These are phyloP conservation scores for Cydia fagiglandana DNA, from an alignment of 1,140 invertebrate species.

Conservation along the genomic window DNA sequence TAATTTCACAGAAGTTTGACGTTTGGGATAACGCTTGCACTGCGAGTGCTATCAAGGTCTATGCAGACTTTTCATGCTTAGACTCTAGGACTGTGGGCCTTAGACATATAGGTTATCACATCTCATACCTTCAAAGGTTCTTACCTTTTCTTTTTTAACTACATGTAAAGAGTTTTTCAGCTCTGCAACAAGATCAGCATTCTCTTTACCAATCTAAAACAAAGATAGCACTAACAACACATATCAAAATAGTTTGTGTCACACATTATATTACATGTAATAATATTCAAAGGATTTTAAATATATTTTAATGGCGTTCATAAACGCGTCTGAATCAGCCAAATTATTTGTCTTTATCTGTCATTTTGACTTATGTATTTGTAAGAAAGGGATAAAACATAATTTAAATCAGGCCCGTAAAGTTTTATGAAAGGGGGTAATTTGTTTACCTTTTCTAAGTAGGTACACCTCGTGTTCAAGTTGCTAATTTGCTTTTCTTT, in stretches of 20 bases:
- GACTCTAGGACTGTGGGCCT: no score
- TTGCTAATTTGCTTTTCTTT: conserved; percentile 63
- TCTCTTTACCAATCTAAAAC: conserved; percentile 69
- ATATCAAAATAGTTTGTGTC: background rate
- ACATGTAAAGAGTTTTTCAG: conserved; percentile 62
- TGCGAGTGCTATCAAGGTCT: no score
- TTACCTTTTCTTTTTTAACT: conserved; percentile 72
- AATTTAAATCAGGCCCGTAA: no score
- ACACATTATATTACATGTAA: conserved; percentile 12
- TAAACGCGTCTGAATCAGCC: no score
- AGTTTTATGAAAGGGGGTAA: background rate
- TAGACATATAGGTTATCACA: conserved; percentile 31
- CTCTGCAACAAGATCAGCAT: conserved; percentile 64
- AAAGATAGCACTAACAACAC: conserved; percentile 26
- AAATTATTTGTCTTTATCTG: no score
- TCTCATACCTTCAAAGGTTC: conserved; percentile 27
- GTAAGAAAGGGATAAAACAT: no score
- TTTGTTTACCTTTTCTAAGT: conserved; percentile 64
- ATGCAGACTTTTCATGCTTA: no score
- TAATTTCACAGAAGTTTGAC: no score
- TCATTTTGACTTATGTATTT: no score
- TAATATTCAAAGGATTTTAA: conserved; percentile 13
- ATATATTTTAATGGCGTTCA: background rate
- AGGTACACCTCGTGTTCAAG: conserved; percentile 54
- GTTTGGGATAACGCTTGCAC: no score